phyloP scores from a whole-genome alignment of 2,888 invertebrate species.

The Andrena haemorrhoa region DNA sequence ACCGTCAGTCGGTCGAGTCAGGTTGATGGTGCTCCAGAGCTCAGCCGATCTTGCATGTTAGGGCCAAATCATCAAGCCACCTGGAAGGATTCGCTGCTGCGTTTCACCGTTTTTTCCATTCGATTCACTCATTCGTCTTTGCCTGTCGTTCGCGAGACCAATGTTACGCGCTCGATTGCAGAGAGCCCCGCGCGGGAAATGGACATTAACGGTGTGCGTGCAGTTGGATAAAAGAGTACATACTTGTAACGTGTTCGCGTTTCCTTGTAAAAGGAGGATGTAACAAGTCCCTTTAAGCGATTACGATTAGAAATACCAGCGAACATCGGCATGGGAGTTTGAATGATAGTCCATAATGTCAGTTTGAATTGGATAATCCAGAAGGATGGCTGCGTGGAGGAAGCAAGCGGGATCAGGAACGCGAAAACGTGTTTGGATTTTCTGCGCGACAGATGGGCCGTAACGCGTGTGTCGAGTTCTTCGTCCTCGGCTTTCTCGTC shows the following conservation, averaged over 20 bases:
- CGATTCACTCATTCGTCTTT: constrained; percentile 13
- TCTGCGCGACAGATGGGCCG: constrained; percentile 32
- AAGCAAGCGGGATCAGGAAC: constrained; percentile 30
- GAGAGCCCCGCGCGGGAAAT: not conserved
- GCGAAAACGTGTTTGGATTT: constrained; percentile 38
- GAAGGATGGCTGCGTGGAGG: constrained; percentile 2
- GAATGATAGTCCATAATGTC: no score
- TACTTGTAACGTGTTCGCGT: no score
- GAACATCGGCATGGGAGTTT: no score
- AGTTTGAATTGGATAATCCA: no score
- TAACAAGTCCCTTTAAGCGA: no score
- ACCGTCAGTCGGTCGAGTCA: constrained; percentile 36
- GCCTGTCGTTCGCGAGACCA: not conserved
- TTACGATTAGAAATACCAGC: no score
- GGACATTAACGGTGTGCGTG: not conserved
- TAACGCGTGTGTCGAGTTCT: constrained; percentile 24
- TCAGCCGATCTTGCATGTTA: constrained; percentile 57
- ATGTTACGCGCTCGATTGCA: not conserved
- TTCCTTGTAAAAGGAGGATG: no score
- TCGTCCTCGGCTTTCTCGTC: constrained; percentile 31
- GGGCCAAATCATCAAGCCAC: constrained; percentile 51
- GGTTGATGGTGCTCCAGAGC: constrained; percentile 33
- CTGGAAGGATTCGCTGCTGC: constrained; percentile 6
- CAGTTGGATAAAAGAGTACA: not conserved
- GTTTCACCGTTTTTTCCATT: constrained; percentile 42